A percentile compares a stretch with the other conserved stretches of the same genome.
These are phyloP conservation scores for Dasypolia templi DNA, from an alignment of 2,888 invertebrate species.

Conservation along the genomic window DNA sequence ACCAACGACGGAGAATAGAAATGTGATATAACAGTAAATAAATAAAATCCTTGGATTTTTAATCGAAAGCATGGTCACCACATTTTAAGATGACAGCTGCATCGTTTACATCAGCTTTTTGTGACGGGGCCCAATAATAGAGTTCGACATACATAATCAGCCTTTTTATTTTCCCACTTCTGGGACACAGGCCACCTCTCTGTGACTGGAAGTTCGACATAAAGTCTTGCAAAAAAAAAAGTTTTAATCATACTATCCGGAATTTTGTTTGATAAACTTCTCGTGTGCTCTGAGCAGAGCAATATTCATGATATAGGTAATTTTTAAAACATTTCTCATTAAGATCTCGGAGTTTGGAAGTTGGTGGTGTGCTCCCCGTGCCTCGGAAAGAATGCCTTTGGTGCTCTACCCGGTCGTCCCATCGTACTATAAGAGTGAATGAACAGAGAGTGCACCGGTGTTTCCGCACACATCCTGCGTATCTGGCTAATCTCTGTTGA, in stretches of 20 bases:
- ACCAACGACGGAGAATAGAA: not conserved
- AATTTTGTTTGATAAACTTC: constrained; percentile 20
- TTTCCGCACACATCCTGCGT: not conserved
- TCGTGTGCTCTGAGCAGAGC: not conserved
- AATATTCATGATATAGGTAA: no score
- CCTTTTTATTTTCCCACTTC: no score
- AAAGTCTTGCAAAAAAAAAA: not conserved
- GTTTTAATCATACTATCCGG: not conserved
- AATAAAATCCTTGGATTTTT: not conserved
- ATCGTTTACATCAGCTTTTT: not conserved
- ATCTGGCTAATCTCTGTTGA: not conserved
- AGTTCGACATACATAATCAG: no score
- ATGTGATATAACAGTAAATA: not conserved
- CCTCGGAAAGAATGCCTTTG: not conserved
- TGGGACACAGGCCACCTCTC: no score
- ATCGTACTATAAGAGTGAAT: not conserved
- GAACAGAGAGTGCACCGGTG: not conserved
- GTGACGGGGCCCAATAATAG: not conserved
- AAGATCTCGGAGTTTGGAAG: not conserved
- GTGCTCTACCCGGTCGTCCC: not conserved
- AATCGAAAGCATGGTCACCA: not conserved
- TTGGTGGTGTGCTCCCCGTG: not conserved
- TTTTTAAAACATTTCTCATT: not conserved
- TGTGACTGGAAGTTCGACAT: no score
- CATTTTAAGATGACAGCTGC: not conserved